Percentiles rank a stretch among this genome's conserved stretches.
Conservation (phyloP, 2,797 vertebrate species). For the Notoglanidium macrostoma region DNA sequence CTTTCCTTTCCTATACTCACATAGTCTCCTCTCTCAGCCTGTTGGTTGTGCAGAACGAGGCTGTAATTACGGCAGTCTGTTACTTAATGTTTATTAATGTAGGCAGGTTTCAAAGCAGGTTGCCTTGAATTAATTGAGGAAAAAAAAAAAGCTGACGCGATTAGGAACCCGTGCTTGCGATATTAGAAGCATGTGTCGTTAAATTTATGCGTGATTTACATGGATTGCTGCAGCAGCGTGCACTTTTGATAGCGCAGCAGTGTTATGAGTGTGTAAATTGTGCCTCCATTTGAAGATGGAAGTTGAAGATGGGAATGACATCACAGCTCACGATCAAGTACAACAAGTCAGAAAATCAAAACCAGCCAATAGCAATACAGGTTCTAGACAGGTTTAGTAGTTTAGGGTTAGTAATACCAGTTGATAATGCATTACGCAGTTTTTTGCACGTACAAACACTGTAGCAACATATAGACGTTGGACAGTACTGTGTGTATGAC, state of each 20-base stretch:
- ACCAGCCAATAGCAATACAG: too few relatives aligned
- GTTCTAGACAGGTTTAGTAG: too few relatives aligned
- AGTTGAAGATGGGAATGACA: too few relatives aligned
- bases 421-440: too few relatives aligned
- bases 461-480: too few relatives aligned
- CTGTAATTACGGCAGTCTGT: slow-evolving; percentile 25
- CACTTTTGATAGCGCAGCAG: not conserved
- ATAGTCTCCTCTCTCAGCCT: slow-evolving; percentile 2
- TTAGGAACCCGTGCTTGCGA: slow-evolving; percentile 2
- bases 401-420: too few relatives aligned
- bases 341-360: too few relatives aligned
- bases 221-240: slow-evolving; percentile 8
- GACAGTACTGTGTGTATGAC: too few relatives aligned
- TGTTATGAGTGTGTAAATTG: not conserved
- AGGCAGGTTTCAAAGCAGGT: slow-evolving; percentile 15
- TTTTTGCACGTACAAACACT: too few relatives aligned
- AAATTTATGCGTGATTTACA: not conserved
- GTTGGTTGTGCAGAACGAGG: slow-evolving; percentile 17
- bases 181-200: not conserved
- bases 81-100: slow-evolving; percentile 39
- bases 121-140: slow-evolving; percentile 26
- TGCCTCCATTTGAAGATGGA: too few relatives aligned
- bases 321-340: too few relatives aligned
- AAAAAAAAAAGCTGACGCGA: not conserved
- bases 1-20: slow-evolving; percentile 1